Evolutionary conservation across 2,888 invertebrate genomes (phyloP).

Genomic region (Amphipoea oculea): DNA sequence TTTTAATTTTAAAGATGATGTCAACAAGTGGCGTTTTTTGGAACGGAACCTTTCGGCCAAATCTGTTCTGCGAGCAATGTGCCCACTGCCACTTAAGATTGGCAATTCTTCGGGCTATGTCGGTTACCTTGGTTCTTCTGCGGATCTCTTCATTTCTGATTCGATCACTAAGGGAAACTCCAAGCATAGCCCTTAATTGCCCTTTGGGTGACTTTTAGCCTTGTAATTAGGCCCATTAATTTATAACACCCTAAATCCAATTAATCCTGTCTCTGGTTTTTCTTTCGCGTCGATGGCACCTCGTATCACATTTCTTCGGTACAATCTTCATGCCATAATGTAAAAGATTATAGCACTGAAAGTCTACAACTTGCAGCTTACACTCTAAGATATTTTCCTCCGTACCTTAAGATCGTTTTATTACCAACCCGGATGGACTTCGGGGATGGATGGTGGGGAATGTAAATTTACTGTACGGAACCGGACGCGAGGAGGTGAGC

Average conservation of each 20-base stretch:
- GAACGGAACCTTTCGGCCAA: not conserved
- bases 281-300: not conserved
- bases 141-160: not conserved
- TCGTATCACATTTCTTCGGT: not conserved
- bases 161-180: not conserved
- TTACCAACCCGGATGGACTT: constrained; percentile 89
- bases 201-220: not conserved
- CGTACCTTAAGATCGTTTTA: constrained; percentile 89
- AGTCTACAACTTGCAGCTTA: constrained; percentile 61
- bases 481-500: constrained; percentile 89
- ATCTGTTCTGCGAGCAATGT: too few relatives aligned
- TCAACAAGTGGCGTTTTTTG: not conserved
- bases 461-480: constrained; percentile 90
- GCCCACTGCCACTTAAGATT: too few relatives aligned
- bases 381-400: constrained; percentile 86
- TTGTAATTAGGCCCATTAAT: not conserved
- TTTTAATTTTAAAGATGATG: not conserved
- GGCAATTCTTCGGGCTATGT: too few relatives aligned
- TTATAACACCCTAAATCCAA: not conserved
- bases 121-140: too few relatives aligned
- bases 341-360: constrained; percentile 53
- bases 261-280: not conserved
- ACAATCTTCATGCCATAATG: not conserved
- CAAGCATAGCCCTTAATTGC: not conserved
- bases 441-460: constrained; percentile 89